A percentile compares a stretch with the other conserved stretches of the same genome.
These are phyloP conservation scores for Cataglyphis livida DNA, from an alignment of 2,888 invertebrate genomes.

Conservation along the genomic window DNA sequence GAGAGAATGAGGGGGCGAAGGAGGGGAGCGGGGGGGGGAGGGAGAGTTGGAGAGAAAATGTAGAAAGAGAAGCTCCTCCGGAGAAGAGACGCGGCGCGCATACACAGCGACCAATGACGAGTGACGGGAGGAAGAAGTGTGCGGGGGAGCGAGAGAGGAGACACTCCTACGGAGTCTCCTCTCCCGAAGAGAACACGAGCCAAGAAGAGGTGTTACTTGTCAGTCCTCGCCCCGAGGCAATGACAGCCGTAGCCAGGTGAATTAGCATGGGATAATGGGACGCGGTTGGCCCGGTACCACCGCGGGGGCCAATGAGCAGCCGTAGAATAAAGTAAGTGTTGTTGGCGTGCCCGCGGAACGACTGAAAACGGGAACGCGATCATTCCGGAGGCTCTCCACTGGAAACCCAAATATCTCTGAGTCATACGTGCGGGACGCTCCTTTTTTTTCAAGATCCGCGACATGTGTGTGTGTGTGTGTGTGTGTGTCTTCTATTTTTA, in stretches of 20 bases:
- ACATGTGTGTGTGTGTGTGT: neutral
- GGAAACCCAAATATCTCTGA: slow-evolving; percentile 78
- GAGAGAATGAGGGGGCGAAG: no score
- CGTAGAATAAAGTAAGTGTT: slow-evolving; percentile 63
- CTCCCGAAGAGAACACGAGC: slow-evolving; percentile 77
- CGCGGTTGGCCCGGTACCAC: slow-evolving; percentile 81
- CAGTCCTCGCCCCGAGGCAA: slow-evolving; percentile 84
- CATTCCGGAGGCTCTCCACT: slow-evolving; percentile 58
- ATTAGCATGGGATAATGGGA: slow-evolving; percentile 86
- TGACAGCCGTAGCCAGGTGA: slow-evolving; percentile 84
- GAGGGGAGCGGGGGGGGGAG: slow-evolving; percentile 43
- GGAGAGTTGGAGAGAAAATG: slow-evolving; percentile 47
- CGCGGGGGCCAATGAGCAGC: slow-evolving; percentile 80
- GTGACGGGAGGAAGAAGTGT: slow-evolving; percentile 66
- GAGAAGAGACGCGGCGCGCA: neutral
- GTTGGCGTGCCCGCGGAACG: slow-evolving; percentile 47
- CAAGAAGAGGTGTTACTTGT: slow-evolving; percentile 85
- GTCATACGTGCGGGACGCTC: slow-evolving; percentile 71
- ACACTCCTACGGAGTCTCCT: slow-evolving; percentile 77
- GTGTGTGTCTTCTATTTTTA: neutral
- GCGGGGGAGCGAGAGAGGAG: slow-evolving; percentile 69
- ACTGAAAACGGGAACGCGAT: slow-evolving; percentile 74
- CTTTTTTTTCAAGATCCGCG: slow-evolving; percentile 50
- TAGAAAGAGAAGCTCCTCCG: slow-evolving; percentile 55
- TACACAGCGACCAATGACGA: slow-evolving; percentile 66